These are phyloP conservation scores for Apostichopus parvimensis DNA, from an alignment of 35 echinoderm and acorn worm species.

Conservation along the genomic window DNA sequence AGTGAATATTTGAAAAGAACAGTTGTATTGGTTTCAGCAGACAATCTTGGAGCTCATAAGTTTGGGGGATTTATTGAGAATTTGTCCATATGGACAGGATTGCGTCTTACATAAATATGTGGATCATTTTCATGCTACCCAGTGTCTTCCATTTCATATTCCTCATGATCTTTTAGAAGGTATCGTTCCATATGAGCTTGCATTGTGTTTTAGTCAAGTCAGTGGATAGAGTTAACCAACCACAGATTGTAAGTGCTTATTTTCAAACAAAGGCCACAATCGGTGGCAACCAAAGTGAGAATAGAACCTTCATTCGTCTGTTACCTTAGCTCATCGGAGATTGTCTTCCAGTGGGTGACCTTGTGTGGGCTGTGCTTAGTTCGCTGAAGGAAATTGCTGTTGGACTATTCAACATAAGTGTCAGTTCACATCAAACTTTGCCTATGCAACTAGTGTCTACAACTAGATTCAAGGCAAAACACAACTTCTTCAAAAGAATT, in stretches of 20 bases:
- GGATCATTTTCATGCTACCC: conserved; percentile 13
- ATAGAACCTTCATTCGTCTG: conserved; percentile 14
- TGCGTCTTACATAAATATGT: conserved; percentile 25
- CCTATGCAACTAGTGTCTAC: background rate
- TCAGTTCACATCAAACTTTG: background rate
- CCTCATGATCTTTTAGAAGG: conserved; percentile 25
- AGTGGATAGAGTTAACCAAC: conserved; percentile 13
- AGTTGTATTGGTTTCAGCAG: conserved; percentile 15
- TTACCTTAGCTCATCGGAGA: conserved; percentile 1
- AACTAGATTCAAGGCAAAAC: conserved; percentile 5
- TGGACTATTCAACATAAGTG: background rate
- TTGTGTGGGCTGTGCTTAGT: conserved; percentile 6
- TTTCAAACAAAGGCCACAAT: conserved; percentile 22
- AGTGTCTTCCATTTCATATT: conserved; percentile 36
- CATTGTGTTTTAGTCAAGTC: background rate
- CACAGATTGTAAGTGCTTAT: background rate
- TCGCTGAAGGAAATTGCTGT: background rate
- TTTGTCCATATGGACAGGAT: conserved; percentile 9
- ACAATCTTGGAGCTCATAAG: conserved; percentile 14
- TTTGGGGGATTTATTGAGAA: conserved; percentile 3
- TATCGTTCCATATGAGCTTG: conserved; percentile 33
- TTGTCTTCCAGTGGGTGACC: background rate
- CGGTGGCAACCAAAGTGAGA: conserved; percentile 35
- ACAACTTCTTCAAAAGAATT: conserved; percentile 38
- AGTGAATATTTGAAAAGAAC: conserved; percentile 28